Evolutionary conservation across 2,797 vertebrate genomes (phyloP).

Genomic region (Manis pentadactyla): DNA sequence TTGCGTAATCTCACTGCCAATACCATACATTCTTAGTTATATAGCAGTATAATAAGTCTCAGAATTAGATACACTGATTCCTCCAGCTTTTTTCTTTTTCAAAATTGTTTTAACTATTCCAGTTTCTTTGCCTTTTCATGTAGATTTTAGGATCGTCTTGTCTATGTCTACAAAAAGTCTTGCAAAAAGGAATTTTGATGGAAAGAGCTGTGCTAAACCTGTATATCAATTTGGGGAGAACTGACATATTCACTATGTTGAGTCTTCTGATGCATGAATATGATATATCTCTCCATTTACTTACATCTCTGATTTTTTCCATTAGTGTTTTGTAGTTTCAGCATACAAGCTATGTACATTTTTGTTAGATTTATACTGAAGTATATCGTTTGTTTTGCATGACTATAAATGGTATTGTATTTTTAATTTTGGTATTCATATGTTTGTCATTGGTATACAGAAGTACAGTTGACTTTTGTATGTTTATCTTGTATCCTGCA

Average conservation of each 20-base stretch:
- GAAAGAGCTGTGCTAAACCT: background rate
- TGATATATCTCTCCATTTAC: background rate
- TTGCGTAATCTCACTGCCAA: background rate
- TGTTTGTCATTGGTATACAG: background rate
- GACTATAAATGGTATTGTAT: background rate
- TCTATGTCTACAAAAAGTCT: background rate
- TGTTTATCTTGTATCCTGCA: background rate
- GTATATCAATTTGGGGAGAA: background rate
- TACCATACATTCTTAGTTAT: background rate
- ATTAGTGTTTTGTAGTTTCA: background rate
- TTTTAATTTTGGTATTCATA: background rate
- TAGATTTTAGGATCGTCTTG: constrained; percentile 20
- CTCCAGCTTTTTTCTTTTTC: background rate
- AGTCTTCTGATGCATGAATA: background rate
- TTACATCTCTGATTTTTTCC: background rate
- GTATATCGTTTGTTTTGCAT: background rate
- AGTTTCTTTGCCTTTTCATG: background rate
- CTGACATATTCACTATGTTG: background rate
- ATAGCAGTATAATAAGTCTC: background rate
- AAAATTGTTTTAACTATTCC: background rate
- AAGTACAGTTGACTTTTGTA: background rate
- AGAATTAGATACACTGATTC: background rate
- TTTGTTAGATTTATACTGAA: background rate
- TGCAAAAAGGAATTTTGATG: background rate
- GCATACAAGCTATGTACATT: background rate